Evolutionary conservation across 2,888 invertebrate genomes (phyloP).

Genomic region (Elegia similella): DNA sequence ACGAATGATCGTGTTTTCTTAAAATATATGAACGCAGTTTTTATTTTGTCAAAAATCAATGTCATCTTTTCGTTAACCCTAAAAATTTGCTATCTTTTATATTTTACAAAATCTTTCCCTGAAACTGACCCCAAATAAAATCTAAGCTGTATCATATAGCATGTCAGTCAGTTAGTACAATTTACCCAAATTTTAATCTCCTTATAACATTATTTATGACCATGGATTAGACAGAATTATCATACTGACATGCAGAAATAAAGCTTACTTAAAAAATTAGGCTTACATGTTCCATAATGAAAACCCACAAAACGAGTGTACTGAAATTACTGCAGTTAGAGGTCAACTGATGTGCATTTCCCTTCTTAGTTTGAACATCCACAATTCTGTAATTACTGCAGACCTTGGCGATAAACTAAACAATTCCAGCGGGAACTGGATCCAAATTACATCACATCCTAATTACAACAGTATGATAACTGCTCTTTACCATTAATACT

Average conservation of each 20-base stretch:
- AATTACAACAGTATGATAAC: constrained; percentile 24
- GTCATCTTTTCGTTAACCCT: too few relatives aligned
- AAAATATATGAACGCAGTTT: too few relatives aligned
- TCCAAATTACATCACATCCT: constrained; percentile 33
- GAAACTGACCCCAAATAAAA: too few relatives aligned
- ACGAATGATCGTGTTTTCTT: too few relatives aligned
- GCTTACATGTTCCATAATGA: background rate
- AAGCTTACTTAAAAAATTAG: background rate
- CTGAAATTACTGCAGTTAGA: too few relatives aligned
- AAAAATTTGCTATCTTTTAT: too few relatives aligned
- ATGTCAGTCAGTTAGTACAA: too few relatives aligned
- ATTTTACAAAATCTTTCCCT: too few relatives aligned
- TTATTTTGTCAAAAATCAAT: too few relatives aligned
- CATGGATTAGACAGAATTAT: background rate
- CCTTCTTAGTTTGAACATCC: constrained; percentile 3
- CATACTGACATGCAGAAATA: background rate
- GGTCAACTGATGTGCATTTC: background rate
- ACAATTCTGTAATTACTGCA: constrained; percentile 24
- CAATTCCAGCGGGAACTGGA: constrained; percentile 25
- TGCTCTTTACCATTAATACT: constrained; percentile 2
- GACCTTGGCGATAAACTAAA: constrained; percentile 26
- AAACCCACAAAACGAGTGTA: background rate
- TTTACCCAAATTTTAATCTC: background rate
- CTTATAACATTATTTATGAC: background rate
- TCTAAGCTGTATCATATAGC: too few relatives aligned